phyloP scores from a whole-genome alignment of 2,113 vertebrate species.

The Neotragus pygmaeus region DNA sequence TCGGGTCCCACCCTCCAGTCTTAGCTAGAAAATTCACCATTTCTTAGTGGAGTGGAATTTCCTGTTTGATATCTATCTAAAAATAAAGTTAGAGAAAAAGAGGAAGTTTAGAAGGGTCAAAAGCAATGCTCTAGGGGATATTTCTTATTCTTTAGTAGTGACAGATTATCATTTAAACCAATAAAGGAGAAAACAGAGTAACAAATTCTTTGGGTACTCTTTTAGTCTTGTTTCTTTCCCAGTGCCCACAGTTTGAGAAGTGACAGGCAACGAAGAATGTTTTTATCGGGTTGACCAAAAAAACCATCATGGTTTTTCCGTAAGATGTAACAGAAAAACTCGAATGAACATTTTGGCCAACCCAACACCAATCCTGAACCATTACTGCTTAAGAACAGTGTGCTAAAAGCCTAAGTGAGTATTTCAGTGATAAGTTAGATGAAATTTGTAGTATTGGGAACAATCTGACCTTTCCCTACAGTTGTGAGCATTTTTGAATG shows the following conservation, averaged over 20 bases:
- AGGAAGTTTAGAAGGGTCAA: conserved; percentile 45
- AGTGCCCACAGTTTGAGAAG: background rate
- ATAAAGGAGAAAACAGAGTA: background rate
- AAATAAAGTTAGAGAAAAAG: conserved; percentile 62
- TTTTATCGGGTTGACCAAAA: background rate
- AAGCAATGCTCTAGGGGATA: conserved; percentile 6
- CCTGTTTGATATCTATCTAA: conserved; percentile 58
- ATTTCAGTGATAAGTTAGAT: background rate
- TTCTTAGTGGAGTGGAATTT: conserved; percentile 60
- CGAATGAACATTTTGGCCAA: background rate
- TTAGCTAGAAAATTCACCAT: conserved; percentile 41
- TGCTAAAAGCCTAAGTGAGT: background rate
- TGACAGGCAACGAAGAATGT: background rate
- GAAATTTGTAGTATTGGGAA: background rate
- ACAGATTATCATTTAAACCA: conserved; percentile 40
- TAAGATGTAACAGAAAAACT: background rate
- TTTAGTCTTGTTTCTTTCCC: background rate
- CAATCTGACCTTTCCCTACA: background rate
- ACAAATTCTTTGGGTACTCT: background rate
- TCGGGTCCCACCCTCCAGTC: background rate
- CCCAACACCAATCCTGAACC: background rate
- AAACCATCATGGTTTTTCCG: accelerated
- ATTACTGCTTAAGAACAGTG: background rate
- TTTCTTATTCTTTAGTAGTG: conserved; percentile 44
- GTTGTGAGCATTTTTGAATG: background rate